These are phyloP conservation scores for Dugesia japonica DNA, from an alignment of 2,888 invertebrate species.

Conservation along the genomic window DNA sequence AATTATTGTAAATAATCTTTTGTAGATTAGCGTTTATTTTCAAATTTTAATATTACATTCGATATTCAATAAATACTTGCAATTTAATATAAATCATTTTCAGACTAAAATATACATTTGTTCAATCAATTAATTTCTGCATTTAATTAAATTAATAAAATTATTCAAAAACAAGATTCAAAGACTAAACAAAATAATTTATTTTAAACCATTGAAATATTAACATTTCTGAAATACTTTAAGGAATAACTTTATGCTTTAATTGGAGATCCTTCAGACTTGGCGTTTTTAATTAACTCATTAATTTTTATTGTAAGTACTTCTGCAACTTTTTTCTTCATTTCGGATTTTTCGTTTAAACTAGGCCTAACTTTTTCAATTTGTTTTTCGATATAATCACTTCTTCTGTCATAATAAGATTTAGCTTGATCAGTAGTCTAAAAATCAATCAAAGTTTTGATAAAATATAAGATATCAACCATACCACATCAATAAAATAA, in stretches of 20 bases:
- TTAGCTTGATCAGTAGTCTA: background rate
- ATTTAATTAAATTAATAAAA: no score
- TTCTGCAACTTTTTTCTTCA: constrained; percentile 17
- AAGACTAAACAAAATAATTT: no score
- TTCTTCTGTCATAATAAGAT: background rate
- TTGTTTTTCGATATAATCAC: constrained; percentile 5
- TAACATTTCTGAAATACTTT: no score
- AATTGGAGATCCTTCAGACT: background rate
- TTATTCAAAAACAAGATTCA: no score
- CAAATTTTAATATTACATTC: no score
- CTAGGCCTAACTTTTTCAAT: background rate
- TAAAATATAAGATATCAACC: background rate
- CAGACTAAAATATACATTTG: no score
- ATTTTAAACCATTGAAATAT: no score
- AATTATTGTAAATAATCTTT: no score
- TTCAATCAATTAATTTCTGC: no score
- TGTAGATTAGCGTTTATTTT: no score
- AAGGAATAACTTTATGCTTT: background rate
- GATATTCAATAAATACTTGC: no score
- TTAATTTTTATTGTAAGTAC: background rate
- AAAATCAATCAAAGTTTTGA: background rate
- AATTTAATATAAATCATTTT: no score
- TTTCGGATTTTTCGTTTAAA: background rate
- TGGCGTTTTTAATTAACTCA: background rate
- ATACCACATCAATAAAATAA: constrained; percentile 21